Base-by-base conservation (phyloP, 2,888 invertebrate genomes). In the Cerastis rubricosa region DNA sequence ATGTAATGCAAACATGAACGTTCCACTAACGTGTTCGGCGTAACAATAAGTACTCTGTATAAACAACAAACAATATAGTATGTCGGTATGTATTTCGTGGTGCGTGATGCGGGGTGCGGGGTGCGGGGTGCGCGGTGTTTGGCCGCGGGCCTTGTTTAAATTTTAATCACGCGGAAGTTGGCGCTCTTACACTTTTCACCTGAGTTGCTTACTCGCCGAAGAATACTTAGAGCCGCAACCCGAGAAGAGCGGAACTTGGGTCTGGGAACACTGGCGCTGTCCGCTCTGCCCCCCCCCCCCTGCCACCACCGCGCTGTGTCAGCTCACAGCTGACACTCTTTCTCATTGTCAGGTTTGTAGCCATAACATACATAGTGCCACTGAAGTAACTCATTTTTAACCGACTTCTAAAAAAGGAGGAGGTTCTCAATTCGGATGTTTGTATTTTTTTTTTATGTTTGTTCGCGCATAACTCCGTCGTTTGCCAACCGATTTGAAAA, bases 101-200 rank as follows among this genome's bases (percentile, higher is more conserved):
- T 66, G 40, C 54, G 65, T 61, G 59, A 54, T 14, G 47, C 3
- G 35, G 35, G 11, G 47, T 17, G 47, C 29, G 8, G 59, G 29
- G 25, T 22, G 22, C 14, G 2, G 61, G 22, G 40, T n/a, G 22
- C 40, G 40, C n/a, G 40, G 22, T 8, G 22, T 19, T 12, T 22
- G 47, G 57, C 59, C 68, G 51, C 72, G 49, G 17, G 65, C 59
- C 49, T 73, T 71, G 68, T 76, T 78, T 73, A 61, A 81, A 84
- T 78, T 84, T 71, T 76, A 81, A 78, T 78, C 71, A 73, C 74
- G 76, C 61, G 59, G 35, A 73, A 85, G 49, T 81, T 81, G 64
- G 66, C 51, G 74, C 69, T 67, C 54, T 47, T 54, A 71, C 29
- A 76, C 65, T 73, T 83, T 74, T 76, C 76, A 57, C 69, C 67